Evolutionary conservation across 2,113 vertebrate species (phyloP).

Genomic region (Laterallus jamaicensis): DNA sequence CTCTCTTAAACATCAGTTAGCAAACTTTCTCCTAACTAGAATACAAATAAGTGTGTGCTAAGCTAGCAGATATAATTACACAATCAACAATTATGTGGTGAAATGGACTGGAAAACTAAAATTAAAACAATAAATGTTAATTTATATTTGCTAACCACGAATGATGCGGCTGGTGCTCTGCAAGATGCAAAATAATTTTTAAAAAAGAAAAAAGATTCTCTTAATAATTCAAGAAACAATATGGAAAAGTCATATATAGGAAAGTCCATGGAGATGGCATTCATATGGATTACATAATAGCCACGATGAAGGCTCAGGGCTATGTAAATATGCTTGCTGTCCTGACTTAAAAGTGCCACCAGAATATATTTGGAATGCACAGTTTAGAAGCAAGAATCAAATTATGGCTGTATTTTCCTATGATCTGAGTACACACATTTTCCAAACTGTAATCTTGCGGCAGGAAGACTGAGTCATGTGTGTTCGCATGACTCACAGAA

Average conservation of each 20-base stretch:
- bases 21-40: constrained; percentile 1
- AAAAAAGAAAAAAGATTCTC: not conserved
- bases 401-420: not conserved
- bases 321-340: not conserved
- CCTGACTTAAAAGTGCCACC: not conserved
- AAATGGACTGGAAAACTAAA: constrained; percentile 56
- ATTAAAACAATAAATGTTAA: constrained; percentile 39
- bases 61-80: not conserved
- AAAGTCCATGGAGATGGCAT: not conserved
- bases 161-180: not conserved
- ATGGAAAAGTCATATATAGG: not conserved
- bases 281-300: not conserved
- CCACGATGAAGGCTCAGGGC: not conserved
- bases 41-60: not conserved
- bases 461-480: constrained; percentile 12
- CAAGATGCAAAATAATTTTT: not conserved
- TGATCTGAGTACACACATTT: not conserved
- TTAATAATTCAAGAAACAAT: not conserved
- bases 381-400: not conserved
- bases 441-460: not conserved
- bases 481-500: constrained; percentile 19
- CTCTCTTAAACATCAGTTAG: not conserved
- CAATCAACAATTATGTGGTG: constrained; percentile 32
- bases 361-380: not conserved
- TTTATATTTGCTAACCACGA: not conserved